These are phyloP conservation scores for Morone chrysops DNA, from an alignment of 2,113 vertebrate genomes.

Conservation along the genomic window DNA sequence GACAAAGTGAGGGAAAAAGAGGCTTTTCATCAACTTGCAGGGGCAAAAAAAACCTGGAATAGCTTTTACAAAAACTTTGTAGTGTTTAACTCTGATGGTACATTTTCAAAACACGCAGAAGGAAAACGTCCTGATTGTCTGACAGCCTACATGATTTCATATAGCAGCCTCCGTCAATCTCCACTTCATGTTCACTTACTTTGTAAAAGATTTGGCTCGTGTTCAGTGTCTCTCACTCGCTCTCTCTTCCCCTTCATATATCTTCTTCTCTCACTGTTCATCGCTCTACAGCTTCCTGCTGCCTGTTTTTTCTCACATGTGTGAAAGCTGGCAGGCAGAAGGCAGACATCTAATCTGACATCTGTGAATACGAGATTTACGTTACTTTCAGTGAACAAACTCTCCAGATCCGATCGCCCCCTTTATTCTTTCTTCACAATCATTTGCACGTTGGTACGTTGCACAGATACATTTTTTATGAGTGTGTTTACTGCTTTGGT, in stretches of 20 bases:
- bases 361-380: slow-evolving; percentile 35
- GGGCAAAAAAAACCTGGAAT: neutral
- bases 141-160: neutral
- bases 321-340: slow-evolving; percentile 36
- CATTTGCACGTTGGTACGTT: slow-evolving; percentile 33
- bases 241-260: neutral
- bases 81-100: slow-evolving; percentile 6
- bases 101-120: neutral
- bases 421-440: slow-evolving; percentile 15
- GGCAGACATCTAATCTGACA: slow-evolving; percentile 9
- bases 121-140: neutral
- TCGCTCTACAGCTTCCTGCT: slow-evolving; percentile 11
- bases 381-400: slow-evolving; percentile 23
- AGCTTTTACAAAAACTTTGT: slow-evolving; percentile 12
- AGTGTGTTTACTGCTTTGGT: slow-evolving; percentile 63
- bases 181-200: slow-evolving; percentile 3
- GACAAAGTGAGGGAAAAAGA: neutral
- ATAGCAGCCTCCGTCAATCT: neutral
- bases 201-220: neutral
- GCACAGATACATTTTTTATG: slow-evolving; percentile 67
- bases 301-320: slow-evolving; percentile 34
- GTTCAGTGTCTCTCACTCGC: neutral
- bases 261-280: neutral
- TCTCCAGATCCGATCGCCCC: slow-evolving; percentile 11
- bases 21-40: neutral